Conservation (phyloP, 2,113 vertebrate genomes). For the Chlamydotis undulata region DNA sequence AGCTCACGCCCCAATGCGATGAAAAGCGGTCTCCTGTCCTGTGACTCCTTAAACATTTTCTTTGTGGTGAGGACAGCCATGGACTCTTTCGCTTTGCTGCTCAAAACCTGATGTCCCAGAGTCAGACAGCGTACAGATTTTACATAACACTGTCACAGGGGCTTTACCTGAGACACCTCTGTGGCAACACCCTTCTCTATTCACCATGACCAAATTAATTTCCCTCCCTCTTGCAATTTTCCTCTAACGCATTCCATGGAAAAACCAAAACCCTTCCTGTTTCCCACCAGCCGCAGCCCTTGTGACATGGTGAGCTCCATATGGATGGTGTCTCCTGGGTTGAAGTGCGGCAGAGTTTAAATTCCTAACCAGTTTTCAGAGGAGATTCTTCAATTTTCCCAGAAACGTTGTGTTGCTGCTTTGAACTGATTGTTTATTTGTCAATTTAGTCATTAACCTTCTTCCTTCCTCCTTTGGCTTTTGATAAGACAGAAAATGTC, state of each 20-base stretch:
- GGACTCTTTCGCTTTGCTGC: background rate
- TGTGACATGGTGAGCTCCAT: background rate
- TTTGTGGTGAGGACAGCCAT: background rate
- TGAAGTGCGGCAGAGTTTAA: background rate
- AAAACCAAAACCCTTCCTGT: background rate
- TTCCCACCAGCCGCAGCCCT: background rate
- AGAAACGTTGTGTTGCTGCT: conserved; percentile 3
- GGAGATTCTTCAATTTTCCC: conserved; percentile 4
- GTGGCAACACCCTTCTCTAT: background rate
- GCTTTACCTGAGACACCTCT: background rate
- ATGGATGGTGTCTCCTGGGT: background rate
- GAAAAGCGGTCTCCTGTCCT: background rate
- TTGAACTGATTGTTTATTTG: conserved; percentile 54
- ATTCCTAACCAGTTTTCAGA: background rate
- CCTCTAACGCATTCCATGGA: background rate
- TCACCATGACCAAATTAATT: background rate
- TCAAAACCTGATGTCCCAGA: background rate
- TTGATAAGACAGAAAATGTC: conserved; percentile 42
- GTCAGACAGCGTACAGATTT: background rate
- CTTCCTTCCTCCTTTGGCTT: conserved; percentile 38
- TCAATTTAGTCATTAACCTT: conserved; percentile 49
- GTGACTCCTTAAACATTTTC: background rate
- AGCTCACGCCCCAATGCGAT: fast-evolving
- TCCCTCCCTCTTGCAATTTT: background rate
- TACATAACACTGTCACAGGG: fast-evolving